Evolutionary conservation across 2,888 invertebrate species (phyloP), one percentile per base, ranked within the genome.

Genomic region (Heliconius aoede): DNA sequence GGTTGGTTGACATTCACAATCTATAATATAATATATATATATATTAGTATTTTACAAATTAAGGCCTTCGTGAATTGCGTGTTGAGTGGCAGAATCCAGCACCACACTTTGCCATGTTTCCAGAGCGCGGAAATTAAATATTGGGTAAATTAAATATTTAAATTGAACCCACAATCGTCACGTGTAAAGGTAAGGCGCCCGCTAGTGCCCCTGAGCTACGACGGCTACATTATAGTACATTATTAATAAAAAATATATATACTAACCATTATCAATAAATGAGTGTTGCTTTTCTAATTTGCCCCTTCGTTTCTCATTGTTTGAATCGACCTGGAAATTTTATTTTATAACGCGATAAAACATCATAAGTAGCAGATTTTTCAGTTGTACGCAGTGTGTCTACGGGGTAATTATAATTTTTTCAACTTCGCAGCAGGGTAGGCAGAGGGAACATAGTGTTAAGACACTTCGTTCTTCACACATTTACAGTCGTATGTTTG

Each of bases 251-350:
- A 46, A 46, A 51, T n/a, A 5, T 32, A 58, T 21, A 72, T 26
- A 72, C 85, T 85, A 75, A 92, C 93, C 93, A 60, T 88, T 87
- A 61, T 92, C 93, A 21, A 92, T 91, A 61, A 94, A 94, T 0
- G 94, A 92, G 76, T 94, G 89, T 77, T 95, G 94, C 78, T 94
- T 94, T 80, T 94, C 94, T 78, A 94, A 78, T 46, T 91, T 88
- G 0, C 94, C 92, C 3, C 94, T 85, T 18, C 91, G 86, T 72
- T 89, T 91, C n/a, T 93, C 94, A 58, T 81, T 85, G 69, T 84
- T 89, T 9, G 82, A 83, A 24, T 91, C 91, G 36, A 83, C 78
- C 90, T 91, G 86, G 13, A 84, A 85, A 73, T 0, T 28, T 36
- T 71, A 55, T 71, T n/a, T 3, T 36, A 78, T 13, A 18, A 15